phyloP scores from a whole-genome alignment of 2,797 vertebrate species.

The Masticophis lateralis region DNA sequence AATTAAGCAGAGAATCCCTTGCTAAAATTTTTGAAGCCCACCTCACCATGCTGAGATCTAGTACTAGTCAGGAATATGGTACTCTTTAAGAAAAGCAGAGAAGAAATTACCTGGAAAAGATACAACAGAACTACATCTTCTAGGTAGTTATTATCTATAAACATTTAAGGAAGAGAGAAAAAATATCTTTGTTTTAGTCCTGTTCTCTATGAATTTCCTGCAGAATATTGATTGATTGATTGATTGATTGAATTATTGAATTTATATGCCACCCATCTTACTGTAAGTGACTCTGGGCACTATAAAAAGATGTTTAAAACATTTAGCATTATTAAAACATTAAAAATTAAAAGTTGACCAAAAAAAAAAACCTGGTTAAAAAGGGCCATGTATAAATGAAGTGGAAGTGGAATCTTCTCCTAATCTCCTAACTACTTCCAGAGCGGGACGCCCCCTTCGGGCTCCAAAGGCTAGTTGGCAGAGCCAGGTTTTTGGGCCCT shows the following conservation, averaged over 20 bases:
- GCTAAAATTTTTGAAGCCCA: no score
- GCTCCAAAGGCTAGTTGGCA: neutral
- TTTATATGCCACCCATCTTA: neutral
- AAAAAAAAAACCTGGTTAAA: neutral
- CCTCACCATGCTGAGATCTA: neutral
- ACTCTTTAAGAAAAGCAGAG: neutral
- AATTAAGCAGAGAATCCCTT: no score
- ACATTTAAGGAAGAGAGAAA: neutral
- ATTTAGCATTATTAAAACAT: no score
- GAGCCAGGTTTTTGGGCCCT: neutral
- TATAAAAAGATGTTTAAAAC: no score
- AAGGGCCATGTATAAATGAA: neutral
- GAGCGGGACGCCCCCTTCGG: accelerated
- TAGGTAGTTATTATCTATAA: neutral
- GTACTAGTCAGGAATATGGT: neutral
- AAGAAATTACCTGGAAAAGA: neutral
- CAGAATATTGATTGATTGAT: neutral
- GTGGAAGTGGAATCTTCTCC: neutral
- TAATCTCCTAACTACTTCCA: neutral
- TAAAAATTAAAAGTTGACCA: neutral
- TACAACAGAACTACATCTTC: neutral
- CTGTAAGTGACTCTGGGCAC: no score
- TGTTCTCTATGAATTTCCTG: neutral
- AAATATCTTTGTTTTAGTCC: neutral
- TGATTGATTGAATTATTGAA: neutral